These are phyloP conservation scores for Papilio protenor DNA, from an alignment of 2,888 invertebrate genomes.

Conservation along the genomic window DNA sequence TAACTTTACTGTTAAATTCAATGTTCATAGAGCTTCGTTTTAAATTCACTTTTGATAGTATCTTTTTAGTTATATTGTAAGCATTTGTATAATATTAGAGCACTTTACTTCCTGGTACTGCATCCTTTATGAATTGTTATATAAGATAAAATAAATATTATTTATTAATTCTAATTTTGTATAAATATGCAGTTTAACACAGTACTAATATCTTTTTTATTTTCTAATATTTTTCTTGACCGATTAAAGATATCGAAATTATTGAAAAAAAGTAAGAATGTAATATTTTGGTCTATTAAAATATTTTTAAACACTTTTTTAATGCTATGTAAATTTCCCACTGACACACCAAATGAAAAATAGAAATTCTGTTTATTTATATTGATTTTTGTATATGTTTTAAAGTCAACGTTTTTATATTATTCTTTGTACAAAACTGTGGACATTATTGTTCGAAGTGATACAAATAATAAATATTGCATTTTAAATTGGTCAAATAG, in stretches of 20 bases:
- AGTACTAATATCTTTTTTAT: neutral
- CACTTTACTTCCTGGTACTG: neutral
- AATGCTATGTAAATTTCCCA: neutral
- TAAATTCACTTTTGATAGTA: neutral
- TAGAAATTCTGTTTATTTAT: slow-evolving; percentile 55
- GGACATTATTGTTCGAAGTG: slow-evolving; percentile 69
- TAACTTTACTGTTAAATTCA: neutral
- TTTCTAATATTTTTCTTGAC: neutral
- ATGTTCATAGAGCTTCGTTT: neutral
- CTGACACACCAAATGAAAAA: slow-evolving; percentile 68
- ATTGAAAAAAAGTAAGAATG: neutral
- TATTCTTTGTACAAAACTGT: slow-evolving; percentile 76
- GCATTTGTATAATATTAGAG: neutral
- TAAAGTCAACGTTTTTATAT: slow-evolving; percentile 45
- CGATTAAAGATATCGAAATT: neutral
- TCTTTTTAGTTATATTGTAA: neutral
- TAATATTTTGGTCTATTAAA: neutral
- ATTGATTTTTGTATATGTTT: slow-evolving; percentile 43
- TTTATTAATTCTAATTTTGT: neutral
- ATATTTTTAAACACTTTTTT: neutral
- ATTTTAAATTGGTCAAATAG: slow-evolving; percentile 77
- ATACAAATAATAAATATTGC: slow-evolving; percentile 71
- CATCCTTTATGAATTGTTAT: slow-evolving; percentile 6
- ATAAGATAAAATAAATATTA: slow-evolving; percentile 5
- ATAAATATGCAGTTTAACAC: neutral